Evolutionary conservation across 53 echinoderm and acorn worm genomes (phyloP), one percentile per base, ranked within the genome.

Genomic region (Zoroaster sp.): DNA sequence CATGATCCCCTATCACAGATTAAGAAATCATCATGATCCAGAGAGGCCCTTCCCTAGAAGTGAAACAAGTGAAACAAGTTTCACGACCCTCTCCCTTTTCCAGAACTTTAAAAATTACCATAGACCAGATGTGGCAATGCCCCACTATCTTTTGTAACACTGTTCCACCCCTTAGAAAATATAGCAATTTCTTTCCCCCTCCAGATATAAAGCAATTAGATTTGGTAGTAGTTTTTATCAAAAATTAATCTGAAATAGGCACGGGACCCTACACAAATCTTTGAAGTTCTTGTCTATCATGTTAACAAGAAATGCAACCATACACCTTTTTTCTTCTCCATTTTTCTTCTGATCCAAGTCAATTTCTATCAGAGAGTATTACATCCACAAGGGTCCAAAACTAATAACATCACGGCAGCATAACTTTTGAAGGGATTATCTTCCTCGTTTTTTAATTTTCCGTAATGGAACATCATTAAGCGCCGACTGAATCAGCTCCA

Each of bases 401-500:
- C 78, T 78, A 55, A 59, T 21, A 78, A 59, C 39, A 36, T 78
- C 36, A 76, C 47, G 76, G 32, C 31, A 46, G 42, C 51, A 76
- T 47, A 76, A 49, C 73, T 40, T 39, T 49, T 76, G 28, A 47
- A 17, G 42, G 51, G 76, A 14, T 76, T 15, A 47, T 51, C 32
- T 49, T 47, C 76, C 49, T 33, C 73, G 37, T 71, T 85, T 85
- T 47, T 70, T 71, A 82, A 85, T 85, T 71, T 85, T 85, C 85
- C 30, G 71, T 85, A 85, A 85, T 70, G 85, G 70, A 70, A 85
- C 85, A 85, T 85, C 85, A 85, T 85, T 83, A 83, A 69, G 83
- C 69, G 38, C 42, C 69, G 21, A 68, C 83, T n/a, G 41, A 71
- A 69, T 69, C 34, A 21, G 85, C 69, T 71, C 17, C 34, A 34